A percentile compares a stretch with the other conserved stretches of the same genome.
Evolutionary conservation across 1,140 invertebrate genomes (phyloP).

Genomic region (Drosophila navojoa): DNA sequence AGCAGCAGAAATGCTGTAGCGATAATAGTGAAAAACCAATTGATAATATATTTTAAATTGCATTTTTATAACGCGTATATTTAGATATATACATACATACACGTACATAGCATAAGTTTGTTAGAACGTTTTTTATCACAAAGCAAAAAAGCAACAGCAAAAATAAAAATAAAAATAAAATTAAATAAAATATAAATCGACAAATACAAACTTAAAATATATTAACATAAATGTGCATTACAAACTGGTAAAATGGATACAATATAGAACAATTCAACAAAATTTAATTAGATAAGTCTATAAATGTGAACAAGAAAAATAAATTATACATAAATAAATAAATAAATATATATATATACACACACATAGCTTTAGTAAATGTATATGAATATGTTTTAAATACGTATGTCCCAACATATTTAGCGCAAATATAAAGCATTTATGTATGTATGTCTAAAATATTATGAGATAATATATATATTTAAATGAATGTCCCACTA

Average conservation of each 20-base stretch:
- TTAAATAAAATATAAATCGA: not conserved
- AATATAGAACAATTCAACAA: conserved; percentile 68
- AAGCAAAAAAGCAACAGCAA: conserved; percentile 4
- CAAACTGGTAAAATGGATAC: conserved; percentile 67
- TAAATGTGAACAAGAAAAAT: conserved; percentile 46
- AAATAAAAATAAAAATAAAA: conserved; percentile 1
- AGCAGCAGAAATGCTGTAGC: conserved; percentile 33
- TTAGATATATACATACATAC: conserved; percentile 37
- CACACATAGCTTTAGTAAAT: conserved; percentile 43
- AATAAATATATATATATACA: conserved; percentile 28
- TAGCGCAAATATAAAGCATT: conserved; percentile 61
- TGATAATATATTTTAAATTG: conserved; percentile 65
- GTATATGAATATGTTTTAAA: conserved; percentile 39
- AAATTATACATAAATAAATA: conserved; percentile 39
- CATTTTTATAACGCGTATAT: conserved; percentile 68
- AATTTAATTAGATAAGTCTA: conserved; percentile 39
- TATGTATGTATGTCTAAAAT: conserved; percentile 55
- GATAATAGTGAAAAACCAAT: conserved; percentile 29
- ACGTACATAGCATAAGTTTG: conserved; percentile 47
- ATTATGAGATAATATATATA: conserved; percentile 28
- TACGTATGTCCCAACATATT: conserved; percentile 39
- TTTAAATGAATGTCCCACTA: conserved; percentile 57
- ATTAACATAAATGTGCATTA: conserved; percentile 63
- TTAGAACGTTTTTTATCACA: conserved; percentile 63
- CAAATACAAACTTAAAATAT: conserved; percentile 14